Evolutionary conservation across 2,113 vertebrate species (phyloP).

Genomic region (Perca flavescens): DNA sequence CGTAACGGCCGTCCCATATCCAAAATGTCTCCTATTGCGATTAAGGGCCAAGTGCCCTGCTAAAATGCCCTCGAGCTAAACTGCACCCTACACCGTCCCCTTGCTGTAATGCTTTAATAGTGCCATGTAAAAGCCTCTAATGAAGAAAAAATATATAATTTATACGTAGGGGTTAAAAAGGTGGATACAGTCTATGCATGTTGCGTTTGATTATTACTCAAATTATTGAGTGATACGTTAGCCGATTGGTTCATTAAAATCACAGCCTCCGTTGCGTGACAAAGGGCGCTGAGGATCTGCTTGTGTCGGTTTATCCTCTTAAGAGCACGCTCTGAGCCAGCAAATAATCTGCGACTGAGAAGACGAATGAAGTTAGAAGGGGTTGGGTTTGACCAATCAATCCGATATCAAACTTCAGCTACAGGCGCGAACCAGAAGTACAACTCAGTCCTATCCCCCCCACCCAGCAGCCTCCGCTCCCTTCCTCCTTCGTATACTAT

Average conservation of each 20-base stretch:
- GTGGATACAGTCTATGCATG: background rate
- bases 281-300: slow-evolving; percentile 74
- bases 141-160: background rate
- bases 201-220: background rate
- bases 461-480: background rate
- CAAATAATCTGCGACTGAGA: slow-evolving; percentile 63
- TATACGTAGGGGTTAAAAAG: too few species aligned
- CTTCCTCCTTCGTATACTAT: slow-evolving; percentile 16
- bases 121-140: slow-evolving; percentile 4
- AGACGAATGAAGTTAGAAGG: slow-evolving; percentile 32
- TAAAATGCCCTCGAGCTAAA: slow-evolving; percentile 54
- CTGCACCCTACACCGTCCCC: slow-evolving; percentile 8
- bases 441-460: background rate
- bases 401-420: slow-evolving; percentile 66
- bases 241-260: slow-evolving; percentile 62
- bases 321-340: slow-evolving; percentile 73
- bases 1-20: background rate
- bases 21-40: background rate
- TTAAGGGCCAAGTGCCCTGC: slow-evolving; percentile 22
- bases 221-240: slow-evolving; percentile 45
- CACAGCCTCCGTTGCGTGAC: slow-evolving; percentile 80
- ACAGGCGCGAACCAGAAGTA: slow-evolving; percentile 23
- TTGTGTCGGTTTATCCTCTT: slow-evolving; percentile 81
- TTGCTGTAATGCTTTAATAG: background rate
- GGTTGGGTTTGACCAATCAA: slow-evolving; percentile 50